These are phyloP conservation scores for Acronicta psi DNA, from an alignment of 2,888 invertebrate genomes.

Conservation along the genomic window DNA sequence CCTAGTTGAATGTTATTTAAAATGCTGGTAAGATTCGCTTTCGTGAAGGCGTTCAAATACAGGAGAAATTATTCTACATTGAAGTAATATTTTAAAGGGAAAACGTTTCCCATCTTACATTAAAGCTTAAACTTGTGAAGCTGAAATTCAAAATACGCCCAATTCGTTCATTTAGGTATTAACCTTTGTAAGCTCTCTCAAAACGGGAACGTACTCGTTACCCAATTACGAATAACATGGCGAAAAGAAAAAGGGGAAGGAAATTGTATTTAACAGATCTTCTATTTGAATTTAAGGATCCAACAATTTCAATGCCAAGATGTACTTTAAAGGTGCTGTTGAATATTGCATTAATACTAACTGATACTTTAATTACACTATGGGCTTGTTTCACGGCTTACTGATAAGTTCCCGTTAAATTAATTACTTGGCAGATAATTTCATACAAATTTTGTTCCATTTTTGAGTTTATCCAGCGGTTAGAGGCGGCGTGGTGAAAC, in stretches of 20 bases:
- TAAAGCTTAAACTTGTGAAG: conserved; percentile 20
- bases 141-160: conserved; percentile 17
- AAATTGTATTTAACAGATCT: conserved; percentile 18
- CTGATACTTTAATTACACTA: no score
- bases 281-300: conserved; percentile 26
- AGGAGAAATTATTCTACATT: not conserved
- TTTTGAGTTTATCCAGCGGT: no score
- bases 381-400: no score
- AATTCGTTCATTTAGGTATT: conserved; percentile 39
- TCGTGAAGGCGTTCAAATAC: not conserved
- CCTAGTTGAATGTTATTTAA: no score
- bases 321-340: not conserved
- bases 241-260: conserved; percentile 30
- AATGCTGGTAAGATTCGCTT: no score
- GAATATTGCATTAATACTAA: no score
- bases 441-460: no score
- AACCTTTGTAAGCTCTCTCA: conserved; percentile 37
- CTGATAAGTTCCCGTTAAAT: no score
- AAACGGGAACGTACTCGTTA: conserved; percentile 36
- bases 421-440: no score
- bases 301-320: not conserved
- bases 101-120: conserved; percentile 4
- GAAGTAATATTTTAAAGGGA: conserved; percentile 5
- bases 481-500: no score
- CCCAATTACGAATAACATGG: conserved; percentile 48